phyloP scores from a whole-genome alignment of 2,797 vertebrate genomes.

The Cirrhinus molitorella region DNA sequence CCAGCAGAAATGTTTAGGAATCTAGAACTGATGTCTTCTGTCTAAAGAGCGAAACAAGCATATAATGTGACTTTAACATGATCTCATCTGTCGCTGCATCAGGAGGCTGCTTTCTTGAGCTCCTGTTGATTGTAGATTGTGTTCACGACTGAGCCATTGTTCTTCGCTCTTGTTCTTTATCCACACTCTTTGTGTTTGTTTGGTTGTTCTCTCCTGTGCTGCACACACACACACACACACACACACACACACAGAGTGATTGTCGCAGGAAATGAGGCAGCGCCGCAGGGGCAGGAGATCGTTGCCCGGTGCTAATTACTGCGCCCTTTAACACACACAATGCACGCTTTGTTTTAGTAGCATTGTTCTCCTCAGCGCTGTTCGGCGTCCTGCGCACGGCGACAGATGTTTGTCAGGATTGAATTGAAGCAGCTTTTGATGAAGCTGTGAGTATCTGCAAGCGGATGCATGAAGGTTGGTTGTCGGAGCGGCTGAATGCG shows the following conservation, averaged over 20 bases:
- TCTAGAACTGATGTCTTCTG: background rate
- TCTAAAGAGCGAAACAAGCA: too few relatives aligned
- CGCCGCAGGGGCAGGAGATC: background rate
- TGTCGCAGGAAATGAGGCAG: too few relatives aligned
- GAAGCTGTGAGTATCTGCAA: background rate
- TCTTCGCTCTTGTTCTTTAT: too few relatives aligned
- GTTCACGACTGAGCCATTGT: too few relatives aligned
- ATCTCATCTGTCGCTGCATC: background rate
- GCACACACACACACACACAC: background rate
- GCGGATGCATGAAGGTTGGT: background rate
- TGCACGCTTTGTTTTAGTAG: background rate
- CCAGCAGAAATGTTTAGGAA: background rate
- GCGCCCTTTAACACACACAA: background rate
- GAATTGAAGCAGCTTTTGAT: too few relatives aligned
- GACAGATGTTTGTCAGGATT: background rate
- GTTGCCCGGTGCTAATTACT: background rate
- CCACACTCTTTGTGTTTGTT: background rate
- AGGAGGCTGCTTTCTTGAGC: background rate
- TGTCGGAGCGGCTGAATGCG: slow-evolving; percentile 83
- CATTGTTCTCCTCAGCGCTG: background rate
- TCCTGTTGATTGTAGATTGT: too few relatives aligned
- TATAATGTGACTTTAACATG: too few relatives aligned
- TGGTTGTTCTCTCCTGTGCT: background rate
- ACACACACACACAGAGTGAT: background rate
- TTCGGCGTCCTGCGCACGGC: background rate